phyloP scores from a whole-genome alignment of 2,888 invertebrate species.

The Fragum fragum region DNA sequence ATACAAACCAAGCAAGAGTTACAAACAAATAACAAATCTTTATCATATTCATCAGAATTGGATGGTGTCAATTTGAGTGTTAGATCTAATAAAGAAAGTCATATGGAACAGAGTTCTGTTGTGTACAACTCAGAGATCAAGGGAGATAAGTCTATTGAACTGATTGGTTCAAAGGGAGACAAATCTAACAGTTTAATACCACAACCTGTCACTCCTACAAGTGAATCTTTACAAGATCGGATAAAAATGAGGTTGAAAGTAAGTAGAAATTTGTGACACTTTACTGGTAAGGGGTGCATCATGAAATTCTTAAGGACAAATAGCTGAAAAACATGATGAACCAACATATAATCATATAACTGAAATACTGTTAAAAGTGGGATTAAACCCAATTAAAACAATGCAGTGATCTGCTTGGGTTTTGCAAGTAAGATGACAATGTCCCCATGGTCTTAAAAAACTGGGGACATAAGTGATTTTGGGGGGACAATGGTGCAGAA shows the following conservation, averaged over 20 bases:
- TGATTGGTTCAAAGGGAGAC: slow-evolving; percentile 2
- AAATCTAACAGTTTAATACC: neutral
- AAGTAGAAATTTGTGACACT: neutral
- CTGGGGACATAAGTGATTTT: too few relatives aligned
- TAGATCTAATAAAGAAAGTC: neutral
- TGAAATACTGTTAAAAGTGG: too few relatives aligned
- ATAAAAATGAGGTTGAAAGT: slow-evolving; percentile 69
- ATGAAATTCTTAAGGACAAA: too few relatives aligned
- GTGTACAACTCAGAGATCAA: neutral
- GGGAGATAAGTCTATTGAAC: neutral
- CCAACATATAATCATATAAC: too few relatives aligned
- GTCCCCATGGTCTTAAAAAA: too few relatives aligned
- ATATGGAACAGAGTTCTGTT: neutral
- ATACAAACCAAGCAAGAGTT: neutral
- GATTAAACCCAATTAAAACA: too few relatives aligned
- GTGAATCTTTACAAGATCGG: slow-evolving; percentile 71
- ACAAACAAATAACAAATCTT: neutral
- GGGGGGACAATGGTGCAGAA: too few relatives aligned
- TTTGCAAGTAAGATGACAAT: too few relatives aligned
- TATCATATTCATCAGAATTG: neutral
- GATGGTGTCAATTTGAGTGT: neutral
- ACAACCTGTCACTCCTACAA: slow-evolving; percentile 23
- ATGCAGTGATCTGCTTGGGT: too few relatives aligned
- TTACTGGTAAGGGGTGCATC: too few relatives aligned
- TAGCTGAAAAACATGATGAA: too few relatives aligned